Percentiles rank a stretch among this genome's conserved stretches.
These are phyloP conservation scores for Rhabdomys pumilio DNA, from an alignment of 2,797 vertebrate species.

Conservation along the genomic window DNA sequence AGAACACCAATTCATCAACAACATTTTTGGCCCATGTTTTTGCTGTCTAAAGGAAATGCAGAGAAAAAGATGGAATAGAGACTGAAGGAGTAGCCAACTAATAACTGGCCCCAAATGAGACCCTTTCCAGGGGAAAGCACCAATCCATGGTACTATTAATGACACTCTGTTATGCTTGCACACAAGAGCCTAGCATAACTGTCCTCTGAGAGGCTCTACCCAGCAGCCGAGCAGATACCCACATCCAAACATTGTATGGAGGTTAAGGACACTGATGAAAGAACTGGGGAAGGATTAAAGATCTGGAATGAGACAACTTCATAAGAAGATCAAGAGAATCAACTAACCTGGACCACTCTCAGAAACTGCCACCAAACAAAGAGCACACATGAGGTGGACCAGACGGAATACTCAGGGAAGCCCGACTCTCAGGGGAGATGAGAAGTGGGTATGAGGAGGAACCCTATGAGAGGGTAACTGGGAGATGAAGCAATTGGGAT, in stretches of 20 bases:
- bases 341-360: neutral
- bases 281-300: neutral
- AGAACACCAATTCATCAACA: neutral
- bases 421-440: neutral
- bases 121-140: neutral
- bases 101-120: neutral
- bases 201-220: neutral
- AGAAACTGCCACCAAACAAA: neutral
- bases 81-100: neutral
- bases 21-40: neutral
- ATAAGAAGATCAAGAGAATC: neutral
- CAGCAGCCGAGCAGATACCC: neutral
- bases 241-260: neutral
- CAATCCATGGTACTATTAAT: neutral
- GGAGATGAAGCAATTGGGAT: neutral
- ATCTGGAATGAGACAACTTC: neutral
- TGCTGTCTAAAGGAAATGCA: neutral
- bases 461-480: neutral
- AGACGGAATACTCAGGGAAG: neutral
- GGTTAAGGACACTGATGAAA: neutral
- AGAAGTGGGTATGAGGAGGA: neutral
- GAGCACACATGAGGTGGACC: neutral
- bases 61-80: neutral
- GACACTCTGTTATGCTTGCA: neutral
- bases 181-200: neutral